Percentiles rank a stretch among this genome's conserved stretches.
Evolutionary conservation across 2,113 vertebrate genomes (phyloP).

Genomic region (Machaerirhynchus nigripectus): DNA sequence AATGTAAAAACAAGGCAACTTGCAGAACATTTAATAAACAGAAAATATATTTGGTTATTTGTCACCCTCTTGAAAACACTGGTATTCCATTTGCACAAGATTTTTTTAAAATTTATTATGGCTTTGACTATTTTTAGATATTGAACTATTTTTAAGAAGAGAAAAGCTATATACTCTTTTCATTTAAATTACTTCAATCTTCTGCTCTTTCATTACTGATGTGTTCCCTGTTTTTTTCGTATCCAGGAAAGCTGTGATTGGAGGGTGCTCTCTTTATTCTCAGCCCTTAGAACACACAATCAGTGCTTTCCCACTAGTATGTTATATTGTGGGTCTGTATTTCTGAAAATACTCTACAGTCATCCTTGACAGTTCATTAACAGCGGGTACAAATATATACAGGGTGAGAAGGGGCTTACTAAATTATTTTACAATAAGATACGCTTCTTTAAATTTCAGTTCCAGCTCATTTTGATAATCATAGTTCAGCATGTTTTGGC

Average conservation of each 20-base stretch:
- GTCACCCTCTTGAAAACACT: background rate
- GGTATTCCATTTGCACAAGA: background rate
- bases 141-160: background rate
- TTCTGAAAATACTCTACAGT: slow-evolving; percentile 1
- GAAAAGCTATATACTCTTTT: background rate
- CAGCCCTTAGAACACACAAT: background rate
- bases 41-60: background rate
- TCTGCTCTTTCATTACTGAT: background rate
- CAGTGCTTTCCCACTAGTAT: background rate
- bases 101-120: background rate
- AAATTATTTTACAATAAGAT: background rate
- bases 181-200: background rate
- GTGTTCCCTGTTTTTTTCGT: background rate
- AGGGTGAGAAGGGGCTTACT: background rate
- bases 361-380: background rate
- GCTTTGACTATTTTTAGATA: background rate
- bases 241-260: background rate
- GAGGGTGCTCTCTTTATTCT: slow-evolving; percentile 30
- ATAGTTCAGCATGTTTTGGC: background rate
- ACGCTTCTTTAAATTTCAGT: background rate
- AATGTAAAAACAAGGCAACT: background rate
- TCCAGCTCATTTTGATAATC: background rate
- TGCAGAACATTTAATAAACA: background rate
- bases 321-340: background rate
- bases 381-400: background rate